Percentiles rank a stretch among this genome's conserved stretches.
Conservation (phyloP, 2,797 vertebrate genomes). For the Sciaenops ocellatus region DNA sequence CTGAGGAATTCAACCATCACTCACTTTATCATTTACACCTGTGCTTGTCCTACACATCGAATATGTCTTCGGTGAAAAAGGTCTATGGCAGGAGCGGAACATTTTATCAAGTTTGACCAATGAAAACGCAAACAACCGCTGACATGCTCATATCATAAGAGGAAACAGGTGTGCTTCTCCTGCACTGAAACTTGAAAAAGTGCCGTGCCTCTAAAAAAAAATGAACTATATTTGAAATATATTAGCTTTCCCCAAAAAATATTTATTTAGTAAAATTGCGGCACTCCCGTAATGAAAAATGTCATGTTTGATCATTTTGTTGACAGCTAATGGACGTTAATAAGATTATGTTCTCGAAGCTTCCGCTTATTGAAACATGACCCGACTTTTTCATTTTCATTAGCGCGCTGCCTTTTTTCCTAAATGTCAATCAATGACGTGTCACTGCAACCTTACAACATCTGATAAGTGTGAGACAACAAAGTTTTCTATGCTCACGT, state of each 20-base stretch:
- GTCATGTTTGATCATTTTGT: not conserved
- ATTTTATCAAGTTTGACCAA: not conserved
- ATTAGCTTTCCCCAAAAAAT: not conserved
- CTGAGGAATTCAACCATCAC: not conserved
- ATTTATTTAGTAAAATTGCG: not conserved
- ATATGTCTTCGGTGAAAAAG: not conserved
- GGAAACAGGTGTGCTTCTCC: not conserved
- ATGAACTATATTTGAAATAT: not conserved
- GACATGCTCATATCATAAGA: constrained; percentile 5
- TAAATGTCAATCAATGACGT: not conserved
- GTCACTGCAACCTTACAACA: not conserved
- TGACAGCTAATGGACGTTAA: not conserved
- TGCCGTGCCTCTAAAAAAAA: not conserved
- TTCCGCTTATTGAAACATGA: not conserved
- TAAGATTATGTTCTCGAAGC: not conserved
- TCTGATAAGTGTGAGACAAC: not conserved
- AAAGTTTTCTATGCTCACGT: too few species aligned
- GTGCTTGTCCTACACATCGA: constrained; percentile 2
- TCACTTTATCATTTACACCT: constrained; percentile 8
- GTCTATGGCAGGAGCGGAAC: not conserved
- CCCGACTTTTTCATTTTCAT: not conserved
- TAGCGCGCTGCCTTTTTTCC: not conserved
- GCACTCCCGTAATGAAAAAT: not conserved
- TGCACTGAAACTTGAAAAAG: not conserved
- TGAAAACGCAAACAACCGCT: not conserved